Percentiles rank a stretch among this genome's conserved stretches.
Evolutionary conservation across 2,797 vertebrate species (phyloP).

Genomic region (Pseudomugil tenellus): DNA sequence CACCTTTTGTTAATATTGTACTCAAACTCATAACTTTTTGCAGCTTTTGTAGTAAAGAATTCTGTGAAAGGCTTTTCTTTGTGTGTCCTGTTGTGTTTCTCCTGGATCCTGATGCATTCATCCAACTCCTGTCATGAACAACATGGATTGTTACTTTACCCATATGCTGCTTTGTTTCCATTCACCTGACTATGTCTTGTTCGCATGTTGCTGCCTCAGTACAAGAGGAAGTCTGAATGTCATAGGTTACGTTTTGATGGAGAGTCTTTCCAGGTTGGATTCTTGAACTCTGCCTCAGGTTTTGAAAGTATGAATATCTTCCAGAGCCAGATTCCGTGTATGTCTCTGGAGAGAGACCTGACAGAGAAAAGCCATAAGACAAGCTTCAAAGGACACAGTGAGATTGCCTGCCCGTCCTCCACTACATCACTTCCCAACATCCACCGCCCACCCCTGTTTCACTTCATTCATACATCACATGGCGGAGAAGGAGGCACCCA

Average conservation of each 20-base stretch:
- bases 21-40: no score
- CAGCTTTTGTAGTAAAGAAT: neutral
- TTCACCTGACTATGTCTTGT: constrained; percentile 8
- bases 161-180: neutral
- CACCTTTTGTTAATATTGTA: no score
- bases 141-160: constrained; percentile 14
- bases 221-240: constrained; percentile 25
- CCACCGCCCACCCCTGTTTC: constrained; percentile 1
- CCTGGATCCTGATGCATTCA: neutral
- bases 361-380: constrained; percentile 79
- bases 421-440: constrained; percentile 33
- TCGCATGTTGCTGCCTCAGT: constrained; percentile 12
- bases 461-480: constrained; percentile 63
- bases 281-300: constrained; percentile 46
- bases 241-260: constrained; percentile 28
- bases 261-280: constrained; percentile 40
- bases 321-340: constrained; percentile 50
- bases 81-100: constrained; percentile 4
- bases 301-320: constrained; percentile 54
- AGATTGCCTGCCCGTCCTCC: constrained; percentile 73
- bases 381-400: constrained; percentile 78
- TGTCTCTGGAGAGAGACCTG: constrained; percentile 72
- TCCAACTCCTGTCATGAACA: constrained; percentile 1
- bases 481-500: constrained; percentile 48
- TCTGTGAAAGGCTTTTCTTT: neutral